phyloP scores from a whole-genome alignment of 2,113 vertebrate species.

The Pedionomus torquatus region DNA sequence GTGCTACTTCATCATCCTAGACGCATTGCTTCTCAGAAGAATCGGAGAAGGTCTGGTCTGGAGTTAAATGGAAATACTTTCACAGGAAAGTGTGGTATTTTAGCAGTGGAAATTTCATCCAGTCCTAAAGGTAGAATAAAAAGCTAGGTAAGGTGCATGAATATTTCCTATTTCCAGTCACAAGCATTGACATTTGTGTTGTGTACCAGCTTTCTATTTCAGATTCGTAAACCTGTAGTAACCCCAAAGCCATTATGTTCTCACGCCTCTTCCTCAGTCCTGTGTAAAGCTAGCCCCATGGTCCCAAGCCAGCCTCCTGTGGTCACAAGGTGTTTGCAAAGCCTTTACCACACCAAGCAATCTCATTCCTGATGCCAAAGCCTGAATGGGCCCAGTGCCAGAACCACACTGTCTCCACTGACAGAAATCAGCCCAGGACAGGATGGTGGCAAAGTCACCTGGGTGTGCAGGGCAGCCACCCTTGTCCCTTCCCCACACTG shows the following conservation, averaged over 20 bases:
- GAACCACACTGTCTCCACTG: neutral
- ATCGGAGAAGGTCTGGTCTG: neutral
- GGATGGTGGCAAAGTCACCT: neutral
- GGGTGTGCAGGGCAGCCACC: neutral
- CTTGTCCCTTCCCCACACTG: rapidly evolving
- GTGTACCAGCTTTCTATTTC: neutral
- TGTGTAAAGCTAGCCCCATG: rapidly evolving
- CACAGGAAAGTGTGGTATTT: neutral
- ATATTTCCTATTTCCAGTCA: neutral
- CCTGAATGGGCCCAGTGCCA: neutral
- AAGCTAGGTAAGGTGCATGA: neutral
- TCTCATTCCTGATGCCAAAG: neutral
- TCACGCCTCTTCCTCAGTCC: neutral
- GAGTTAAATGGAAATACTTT: neutral
- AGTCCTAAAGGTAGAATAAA: neutral
- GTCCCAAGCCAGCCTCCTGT: neutral
- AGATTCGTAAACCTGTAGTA: neutral
- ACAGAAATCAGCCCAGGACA: neutral
- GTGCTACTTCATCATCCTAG: neutral
- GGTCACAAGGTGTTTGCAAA: neutral
- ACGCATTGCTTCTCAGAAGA: neutral
- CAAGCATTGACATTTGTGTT: neutral
- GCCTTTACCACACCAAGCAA: neutral
- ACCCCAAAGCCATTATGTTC: neutral
- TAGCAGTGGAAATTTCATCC: neutral